Evolutionary conservation across 2,797 vertebrate species (phyloP), one percentile per base, ranked within the genome.

Genomic region (Staurois parvus): DNA sequence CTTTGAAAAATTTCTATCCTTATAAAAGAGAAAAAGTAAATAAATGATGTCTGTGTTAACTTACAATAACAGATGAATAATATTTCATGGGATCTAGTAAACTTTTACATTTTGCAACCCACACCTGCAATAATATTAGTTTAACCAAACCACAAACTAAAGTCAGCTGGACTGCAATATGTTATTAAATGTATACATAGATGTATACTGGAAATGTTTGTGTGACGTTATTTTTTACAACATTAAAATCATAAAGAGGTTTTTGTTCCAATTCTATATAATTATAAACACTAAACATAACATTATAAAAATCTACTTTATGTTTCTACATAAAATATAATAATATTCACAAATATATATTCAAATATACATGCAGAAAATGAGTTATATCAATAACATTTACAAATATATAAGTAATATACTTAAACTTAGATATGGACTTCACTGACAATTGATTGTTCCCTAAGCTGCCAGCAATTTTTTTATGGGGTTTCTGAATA

Each of bases 91-190:
- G 17, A 79, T 19, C 76, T 48, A 79, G 30, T 79, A 67, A 79
- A 68, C 37, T 45, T 68, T 79, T 28, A 77, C n/a, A 0, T 59
- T 30, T 40, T 68, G 11, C 62, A 28, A 62, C 32, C 64, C 40
- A 32, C 75, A 79, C 62, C 76, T 79, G 76, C 64, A 79, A 79
- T 79, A 79, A 68, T 40, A 79, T 30, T 79, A 40, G 17, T 19
- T 45, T 45, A 79, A 59, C 62, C 9, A 42, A 40, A 37, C 59
- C 34, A 66, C 56, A 77, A 15, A 9, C 21, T 66, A 12, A 37
- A 76, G 3, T 13, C 9, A 45, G 62, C 7, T 59, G 24, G 5
- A 59, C 21, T 59, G 52, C 52, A 59, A 21, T 59, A 24, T 59
- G 24, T 59, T 59, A 59, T 24, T 59, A 59, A 24, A 24, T 59